Percentiles rank a stretch among this genome's conserved stretches.
These are phyloP conservation scores for Pelobates cultripes DNA, from an alignment of 2,797 vertebrate genomes.

Conservation along the genomic window DNA sequence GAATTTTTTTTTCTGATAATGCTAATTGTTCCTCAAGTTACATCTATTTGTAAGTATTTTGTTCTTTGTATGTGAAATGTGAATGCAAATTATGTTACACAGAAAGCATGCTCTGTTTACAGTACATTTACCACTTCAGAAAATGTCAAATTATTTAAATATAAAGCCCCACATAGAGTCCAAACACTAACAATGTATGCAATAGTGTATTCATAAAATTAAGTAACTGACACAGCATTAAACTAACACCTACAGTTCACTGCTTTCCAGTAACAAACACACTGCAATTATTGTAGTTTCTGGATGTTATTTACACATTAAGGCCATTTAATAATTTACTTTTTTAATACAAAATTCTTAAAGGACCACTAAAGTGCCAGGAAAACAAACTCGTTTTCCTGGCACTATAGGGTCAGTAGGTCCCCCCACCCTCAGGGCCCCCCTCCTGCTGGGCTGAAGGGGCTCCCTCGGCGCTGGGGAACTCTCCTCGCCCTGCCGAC, in stretches of 20 bases:
- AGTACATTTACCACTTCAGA: slow-evolving; percentile 45
- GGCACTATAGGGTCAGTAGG: too few relatives aligned
- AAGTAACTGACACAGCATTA: slow-evolving; percentile 36
- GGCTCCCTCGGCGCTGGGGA: too few relatives aligned
- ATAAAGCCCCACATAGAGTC: slow-evolving; percentile 27
- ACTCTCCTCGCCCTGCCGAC: too few relatives aligned
- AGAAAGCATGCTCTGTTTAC: slow-evolving; percentile 50
- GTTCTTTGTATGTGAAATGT: slow-evolving; percentile 41
- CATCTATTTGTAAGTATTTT: slow-evolving; percentile 42
- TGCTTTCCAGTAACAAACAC: slow-evolving; percentile 6
- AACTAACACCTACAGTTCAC: slow-evolving; percentile 35
- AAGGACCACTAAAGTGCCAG: too few relatives aligned
- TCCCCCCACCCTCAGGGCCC: too few relatives aligned
- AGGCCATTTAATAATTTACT: too few relatives aligned
- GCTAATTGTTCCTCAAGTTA: slow-evolving; percentile 39
- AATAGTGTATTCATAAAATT: slow-evolving; percentile 35
- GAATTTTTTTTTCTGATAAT: slow-evolving; percentile 41
- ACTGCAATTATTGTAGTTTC: slow-evolving; percentile 14
- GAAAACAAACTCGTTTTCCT: too few relatives aligned
- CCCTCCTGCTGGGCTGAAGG: too few relatives aligned
- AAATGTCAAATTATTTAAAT: slow-evolving; percentile 49
- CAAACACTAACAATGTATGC: slow-evolving; percentile 22
- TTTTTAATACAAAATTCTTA: too few relatives aligned
- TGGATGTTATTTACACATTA: not conserved
- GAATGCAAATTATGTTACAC: slow-evolving; percentile 36